phyloP scores from a whole-genome alignment of 2,113 vertebrate species.

The Acrocephalus arundinaceus region DNA sequence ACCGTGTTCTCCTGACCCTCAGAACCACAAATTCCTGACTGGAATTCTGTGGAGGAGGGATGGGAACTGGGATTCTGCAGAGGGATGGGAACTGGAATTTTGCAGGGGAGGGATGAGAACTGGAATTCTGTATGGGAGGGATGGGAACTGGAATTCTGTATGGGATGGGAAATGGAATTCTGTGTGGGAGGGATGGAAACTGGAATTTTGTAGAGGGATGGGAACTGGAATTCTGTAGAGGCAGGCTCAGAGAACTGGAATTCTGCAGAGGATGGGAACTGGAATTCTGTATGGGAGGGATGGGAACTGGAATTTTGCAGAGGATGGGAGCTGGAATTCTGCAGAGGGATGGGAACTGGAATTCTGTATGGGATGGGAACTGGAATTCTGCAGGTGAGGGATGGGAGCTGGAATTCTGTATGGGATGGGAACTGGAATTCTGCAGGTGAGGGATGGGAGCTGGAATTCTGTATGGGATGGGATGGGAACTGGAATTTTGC shows the following conservation, averaged over 20 bases:
- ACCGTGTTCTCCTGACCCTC: fast-evolving
- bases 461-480: too few relatives aligned
- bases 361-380: too few relatives aligned
- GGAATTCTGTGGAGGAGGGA: background rate
- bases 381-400: too few relatives aligned
- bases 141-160: background rate
- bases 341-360: too few relatives aligned
- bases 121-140: background rate
- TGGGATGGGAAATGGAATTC: background rate
- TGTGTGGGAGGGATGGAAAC: background rate
- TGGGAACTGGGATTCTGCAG: background rate
- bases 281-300: too few relatives aligned
- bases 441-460: too few relatives aligned
- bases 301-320: background rate
- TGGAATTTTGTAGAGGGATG: too few relatives aligned
- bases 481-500: too few relatives aligned
- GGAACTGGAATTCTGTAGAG: background rate
- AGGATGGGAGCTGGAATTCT: background rate
- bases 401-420: too few relatives aligned
- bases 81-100: background rate
- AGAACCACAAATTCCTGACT: fast-evolving
- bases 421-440: too few relatives aligned
- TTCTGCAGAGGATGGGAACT: too few relatives aligned
- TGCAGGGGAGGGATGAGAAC: fast-evolving
- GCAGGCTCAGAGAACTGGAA: too few relatives aligned